These are phyloP conservation scores for Agelaius phoeniceus DNA, from an alignment of 2,113 vertebrate species.

Conservation along the genomic window DNA sequence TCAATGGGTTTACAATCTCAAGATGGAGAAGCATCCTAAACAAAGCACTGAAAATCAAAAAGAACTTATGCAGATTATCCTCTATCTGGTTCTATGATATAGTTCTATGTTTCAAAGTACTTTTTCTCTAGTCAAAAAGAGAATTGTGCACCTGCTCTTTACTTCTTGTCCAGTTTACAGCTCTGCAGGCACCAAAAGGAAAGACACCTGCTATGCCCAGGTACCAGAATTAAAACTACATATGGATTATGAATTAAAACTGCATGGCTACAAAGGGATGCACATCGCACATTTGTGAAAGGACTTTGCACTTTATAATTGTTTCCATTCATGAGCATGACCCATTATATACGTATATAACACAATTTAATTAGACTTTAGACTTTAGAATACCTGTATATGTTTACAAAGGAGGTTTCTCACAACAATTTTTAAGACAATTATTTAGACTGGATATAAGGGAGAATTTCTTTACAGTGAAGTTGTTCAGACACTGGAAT, in stretches of 20 bases:
- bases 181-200: background rate
- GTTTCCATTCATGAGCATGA: background rate
- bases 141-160: background rate
- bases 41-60: background rate
- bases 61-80: background rate
- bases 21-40: background rate
- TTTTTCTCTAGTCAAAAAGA: background rate
- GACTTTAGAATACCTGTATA: background rate
- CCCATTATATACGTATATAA: no score
- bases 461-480: background rate
- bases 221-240: background rate
- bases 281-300: background rate
- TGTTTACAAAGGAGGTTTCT: background rate
- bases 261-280: background rate
- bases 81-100: background rate
- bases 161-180: background rate
- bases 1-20: background rate
- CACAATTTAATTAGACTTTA: background rate
- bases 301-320: background rate
- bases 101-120: background rate
- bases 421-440: background rate
- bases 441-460: background rate
- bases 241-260: background rate
- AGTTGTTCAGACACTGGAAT: background rate
- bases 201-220: background rate